A percentile compares a stretch with the other conserved stretches of the same genome.
These are phyloP conservation scores for Porites lobata DNA, from an alignment of 92 coral and sea anemone species.

Conservation along the genomic window DNA sequence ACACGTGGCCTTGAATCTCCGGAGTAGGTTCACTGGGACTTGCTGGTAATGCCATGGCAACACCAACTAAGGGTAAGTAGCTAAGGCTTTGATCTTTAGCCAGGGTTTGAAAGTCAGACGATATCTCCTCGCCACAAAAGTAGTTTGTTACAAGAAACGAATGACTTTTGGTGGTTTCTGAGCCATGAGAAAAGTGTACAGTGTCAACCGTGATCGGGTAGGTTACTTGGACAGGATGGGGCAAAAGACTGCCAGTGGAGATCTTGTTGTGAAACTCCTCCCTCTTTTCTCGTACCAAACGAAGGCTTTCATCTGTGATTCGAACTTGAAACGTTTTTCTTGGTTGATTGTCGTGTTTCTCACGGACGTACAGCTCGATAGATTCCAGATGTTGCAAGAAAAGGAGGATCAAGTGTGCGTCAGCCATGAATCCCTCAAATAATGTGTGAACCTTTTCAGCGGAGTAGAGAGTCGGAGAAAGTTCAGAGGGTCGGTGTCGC, in stretches of 20 bases:
- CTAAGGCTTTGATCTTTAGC: slow-evolving; percentile 50
- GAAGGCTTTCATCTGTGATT: slow-evolving; percentile 66
- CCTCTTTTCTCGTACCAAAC: slow-evolving; percentile 66
- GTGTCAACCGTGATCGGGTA: slow-evolving; percentile 61
- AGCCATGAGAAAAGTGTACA: neutral
- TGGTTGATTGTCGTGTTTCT: slow-evolving; percentile 28
- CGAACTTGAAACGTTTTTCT: slow-evolving; percentile 74
- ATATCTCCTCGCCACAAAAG: slow-evolving; percentile 51
- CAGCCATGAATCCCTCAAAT: slow-evolving; percentile 74
- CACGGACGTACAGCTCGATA: slow-evolving; percentile 75
- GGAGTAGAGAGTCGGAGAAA: slow-evolving; percentile 81
- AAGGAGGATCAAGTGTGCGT: slow-evolving; percentile 79
- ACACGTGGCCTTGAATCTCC: slow-evolving; percentile 59
- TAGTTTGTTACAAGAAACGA: slow-evolving; percentile 61
- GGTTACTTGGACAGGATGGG: slow-evolving; percentile 39
- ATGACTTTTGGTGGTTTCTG: neutral
- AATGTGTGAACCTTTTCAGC: slow-evolving; percentile 72
- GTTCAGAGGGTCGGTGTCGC: slow-evolving; percentile 67
- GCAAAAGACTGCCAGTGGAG: neutral
- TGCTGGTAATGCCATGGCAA: slow-evolving; percentile 54
- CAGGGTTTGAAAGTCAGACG: slow-evolving; percentile 50
- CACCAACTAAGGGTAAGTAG: slow-evolving; percentile 73
- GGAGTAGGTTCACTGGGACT: neutral
- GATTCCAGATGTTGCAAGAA: slow-evolving; percentile 81
- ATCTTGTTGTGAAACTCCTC: slow-evolving; percentile 59